Evolutionary conservation across 37 sponge, comb jelly and placozoan genomes (phyloP).

Genomic region (Axinella damicornis): DNA sequence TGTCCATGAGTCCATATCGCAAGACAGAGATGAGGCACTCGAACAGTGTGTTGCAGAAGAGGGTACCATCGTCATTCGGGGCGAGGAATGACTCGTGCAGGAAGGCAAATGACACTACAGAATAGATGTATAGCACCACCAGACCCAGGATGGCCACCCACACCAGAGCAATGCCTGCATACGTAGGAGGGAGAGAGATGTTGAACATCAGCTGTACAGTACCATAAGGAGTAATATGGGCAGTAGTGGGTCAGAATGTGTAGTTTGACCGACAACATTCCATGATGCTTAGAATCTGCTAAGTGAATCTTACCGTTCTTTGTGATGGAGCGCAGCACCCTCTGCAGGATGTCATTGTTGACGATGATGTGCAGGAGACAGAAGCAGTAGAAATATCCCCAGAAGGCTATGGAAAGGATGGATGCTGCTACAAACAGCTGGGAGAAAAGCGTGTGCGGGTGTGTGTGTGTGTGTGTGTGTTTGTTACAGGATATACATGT

Average conservation of each 20-base stretch:
- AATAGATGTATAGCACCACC: conserved; percentile 77
- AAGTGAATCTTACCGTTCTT: conserved; percentile 67
- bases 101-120: conserved; percentile 76
- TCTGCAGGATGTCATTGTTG: conserved; percentile 86
- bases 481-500: too few relatives aligned
- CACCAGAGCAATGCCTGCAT: conserved; percentile 37
- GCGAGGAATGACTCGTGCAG: conserved; percentile 41
- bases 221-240: too few relatives aligned
- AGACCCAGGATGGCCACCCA: conserved; percentile 79
- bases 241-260: too few relatives aligned
- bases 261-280: too few relatives aligned
- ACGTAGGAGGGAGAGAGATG: too few relatives aligned
- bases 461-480: too few relatives aligned
- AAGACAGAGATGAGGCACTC: conserved; percentile 58
- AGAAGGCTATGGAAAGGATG: conserved; percentile 60
- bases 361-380: conserved; percentile 83
- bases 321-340: conserved; percentile 82
- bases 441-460: too few relatives aligned
- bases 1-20: conserved; percentile 65
- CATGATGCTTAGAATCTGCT: too few relatives aligned
- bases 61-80: conserved; percentile 22
- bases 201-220: too few relatives aligned
- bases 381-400: conserved; percentile 87
- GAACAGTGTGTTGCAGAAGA: conserved; percentile 63
- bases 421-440: conserved; percentile 52